Percentiles rank a stretch among this genome's conserved stretches.
phyloP scores from a whole-genome alignment of 2,113 vertebrate species.

The Probosciger aterrimus region DNA sequence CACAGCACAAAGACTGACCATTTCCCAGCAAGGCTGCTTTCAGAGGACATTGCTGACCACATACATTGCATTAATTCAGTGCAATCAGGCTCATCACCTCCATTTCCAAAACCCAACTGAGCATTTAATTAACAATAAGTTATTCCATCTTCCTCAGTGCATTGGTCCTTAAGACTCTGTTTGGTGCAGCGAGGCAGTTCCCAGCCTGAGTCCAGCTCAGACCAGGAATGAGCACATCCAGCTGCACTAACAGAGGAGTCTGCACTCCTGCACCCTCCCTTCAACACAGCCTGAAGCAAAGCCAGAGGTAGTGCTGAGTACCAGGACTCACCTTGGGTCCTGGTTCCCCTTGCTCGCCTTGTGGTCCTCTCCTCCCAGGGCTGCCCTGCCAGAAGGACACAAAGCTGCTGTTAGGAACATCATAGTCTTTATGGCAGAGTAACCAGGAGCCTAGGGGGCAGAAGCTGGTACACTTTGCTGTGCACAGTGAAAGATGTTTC shows the following conservation, averaged over 20 bases:
- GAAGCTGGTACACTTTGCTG: neutral
- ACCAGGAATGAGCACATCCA: neutral
- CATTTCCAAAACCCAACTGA: neutral
- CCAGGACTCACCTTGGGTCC: conserved; percentile 83
- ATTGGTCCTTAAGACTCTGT: neutral
- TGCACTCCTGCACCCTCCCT: neutral
- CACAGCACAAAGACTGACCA: neutral
- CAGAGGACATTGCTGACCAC: neutral
- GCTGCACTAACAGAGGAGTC: neutral
- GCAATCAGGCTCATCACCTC: neutral
- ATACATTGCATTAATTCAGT: neutral
- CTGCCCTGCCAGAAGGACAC: conserved; percentile 75
- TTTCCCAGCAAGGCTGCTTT: neutral
- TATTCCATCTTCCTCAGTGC: neutral
- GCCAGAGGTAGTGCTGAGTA: neutral
- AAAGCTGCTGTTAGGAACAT: neutral
- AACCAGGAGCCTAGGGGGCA: neutral
- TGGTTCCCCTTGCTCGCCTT: conserved; percentile 84
- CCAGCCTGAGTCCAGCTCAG: neutral
- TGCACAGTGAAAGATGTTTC: neutral
- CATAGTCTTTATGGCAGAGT: neutral
- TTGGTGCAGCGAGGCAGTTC: neutral
- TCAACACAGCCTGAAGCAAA: neutral
- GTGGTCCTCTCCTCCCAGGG: conserved; percentile 84
- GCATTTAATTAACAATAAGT: neutral